A percentile compares a stretch with the other conserved stretches of the same genome.
Conservation (phyloP, 2,113 vertebrate genomes). For the Neomonachus schauinslandi region DNA sequence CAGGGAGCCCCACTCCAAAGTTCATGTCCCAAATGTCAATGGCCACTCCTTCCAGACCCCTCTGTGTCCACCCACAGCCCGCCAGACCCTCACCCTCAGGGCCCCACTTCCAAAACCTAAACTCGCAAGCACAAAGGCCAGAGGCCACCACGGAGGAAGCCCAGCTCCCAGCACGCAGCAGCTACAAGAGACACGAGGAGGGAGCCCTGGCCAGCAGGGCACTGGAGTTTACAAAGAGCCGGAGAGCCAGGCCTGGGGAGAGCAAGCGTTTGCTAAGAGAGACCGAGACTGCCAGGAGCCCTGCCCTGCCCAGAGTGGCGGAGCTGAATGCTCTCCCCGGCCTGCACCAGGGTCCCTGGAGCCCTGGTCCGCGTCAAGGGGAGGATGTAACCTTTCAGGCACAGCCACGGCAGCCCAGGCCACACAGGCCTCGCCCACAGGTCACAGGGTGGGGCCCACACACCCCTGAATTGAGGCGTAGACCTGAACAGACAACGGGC, state of each 20-base stretch:
- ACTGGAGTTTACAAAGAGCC: slow-evolving; percentile 84
- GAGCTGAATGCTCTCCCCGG: not conserved
- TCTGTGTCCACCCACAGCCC: rapidly evolving
- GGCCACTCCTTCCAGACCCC: not conserved
- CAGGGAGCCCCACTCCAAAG: not conserved
- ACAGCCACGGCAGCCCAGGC: not conserved
- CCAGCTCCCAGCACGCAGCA: slow-evolving; percentile 74
- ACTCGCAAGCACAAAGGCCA: not conserved
- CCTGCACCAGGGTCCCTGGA: not conserved
- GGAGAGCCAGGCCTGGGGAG: slow-evolving; percentile 81
- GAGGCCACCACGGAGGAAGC: slow-evolving; percentile 67
- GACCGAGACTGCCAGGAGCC: slow-evolving; percentile 79
- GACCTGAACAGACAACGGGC: rapidly evolving
- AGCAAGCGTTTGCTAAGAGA: slow-evolving; percentile 81
- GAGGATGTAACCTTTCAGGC: not conserved
- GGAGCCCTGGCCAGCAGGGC: slow-evolving; percentile 80
- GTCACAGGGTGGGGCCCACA: not conserved
- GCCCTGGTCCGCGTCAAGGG: not conserved
- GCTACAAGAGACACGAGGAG: slow-evolving; percentile 81
- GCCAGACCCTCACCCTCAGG: not conserved
- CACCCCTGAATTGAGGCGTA: not conserved
- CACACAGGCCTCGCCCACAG: not conserved
- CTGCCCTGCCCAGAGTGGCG: not conserved
- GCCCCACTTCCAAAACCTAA: not conserved
- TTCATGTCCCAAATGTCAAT: not conserved